These are phyloP conservation scores for Malaclemys terrapin DNA, from an alignment of 2,113 vertebrate genomes.

Conservation along the genomic window DNA sequence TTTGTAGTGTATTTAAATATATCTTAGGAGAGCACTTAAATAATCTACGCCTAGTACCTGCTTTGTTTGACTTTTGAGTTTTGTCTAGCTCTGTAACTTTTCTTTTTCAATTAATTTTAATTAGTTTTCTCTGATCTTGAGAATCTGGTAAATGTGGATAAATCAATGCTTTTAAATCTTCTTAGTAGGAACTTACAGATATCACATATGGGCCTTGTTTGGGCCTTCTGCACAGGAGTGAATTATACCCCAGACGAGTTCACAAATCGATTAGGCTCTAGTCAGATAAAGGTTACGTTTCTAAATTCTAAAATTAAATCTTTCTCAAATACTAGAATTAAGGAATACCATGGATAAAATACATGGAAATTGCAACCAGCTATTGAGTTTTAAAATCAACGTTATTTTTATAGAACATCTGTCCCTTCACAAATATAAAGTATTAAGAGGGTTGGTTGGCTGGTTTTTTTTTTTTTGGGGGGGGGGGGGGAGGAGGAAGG, in stretches of 20 bases:
- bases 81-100: neutral
- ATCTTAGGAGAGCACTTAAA: neutral
- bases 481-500: neutral
- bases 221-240: neutral
- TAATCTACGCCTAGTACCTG: fast-evolving
- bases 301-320: neutral
- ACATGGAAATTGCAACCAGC: neutral
- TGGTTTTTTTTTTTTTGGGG: neutral
- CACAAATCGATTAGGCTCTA: neutral
- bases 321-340: neutral
- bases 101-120: neutral
- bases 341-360: neutral
- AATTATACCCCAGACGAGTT: neutral
- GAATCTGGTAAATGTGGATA: neutral
- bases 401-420: neutral
- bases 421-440: neutral
- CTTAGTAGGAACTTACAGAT: neutral
- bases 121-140: neutral
- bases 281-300: neutral
- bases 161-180: neutral
- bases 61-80: neutral
- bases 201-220: neutral
- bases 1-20: neutral
- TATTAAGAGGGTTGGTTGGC: neutral
- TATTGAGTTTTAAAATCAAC: neutral